Conservation (phyloP, 2,113 vertebrate species). For the Paramisgurnus dabryanus region DNA sequence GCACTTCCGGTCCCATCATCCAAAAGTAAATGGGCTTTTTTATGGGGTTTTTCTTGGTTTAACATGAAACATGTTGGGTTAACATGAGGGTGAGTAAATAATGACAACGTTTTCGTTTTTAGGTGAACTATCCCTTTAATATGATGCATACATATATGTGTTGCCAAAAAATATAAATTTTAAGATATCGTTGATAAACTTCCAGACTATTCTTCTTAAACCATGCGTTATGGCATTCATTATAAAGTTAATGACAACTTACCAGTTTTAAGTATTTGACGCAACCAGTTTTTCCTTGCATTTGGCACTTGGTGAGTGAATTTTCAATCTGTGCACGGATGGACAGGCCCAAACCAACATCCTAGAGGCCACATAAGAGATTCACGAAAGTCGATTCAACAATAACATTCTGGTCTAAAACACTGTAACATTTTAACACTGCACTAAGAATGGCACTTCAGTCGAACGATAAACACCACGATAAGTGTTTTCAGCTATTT, state of each 20-base stretch:
- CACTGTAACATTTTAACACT: constrained; percentile 58
- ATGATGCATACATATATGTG: too few relatives aligned
- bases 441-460: constrained; percentile 80
- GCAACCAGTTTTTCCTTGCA: not conserved
- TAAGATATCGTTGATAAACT: too few relatives aligned
- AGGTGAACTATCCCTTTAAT: too few relatives aligned
- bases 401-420: constrained; percentile 52
- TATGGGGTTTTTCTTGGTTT: too few relatives aligned
- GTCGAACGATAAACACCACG: constrained; percentile 67
- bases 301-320: constrained; percentile 5
- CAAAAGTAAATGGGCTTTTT: too few relatives aligned
- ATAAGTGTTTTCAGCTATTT: constrained; percentile 51
- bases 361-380: constrained; percentile 1
- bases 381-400: constrained; percentile 36
- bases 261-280: not conserved
- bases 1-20: too few relatives aligned
- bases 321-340: not conserved
- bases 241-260: not conserved
- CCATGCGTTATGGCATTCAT: not conserved
- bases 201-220: too few relatives aligned
- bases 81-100: too few relatives aligned
- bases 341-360: constrained; percentile 24
- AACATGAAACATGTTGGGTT: too few relatives aligned
- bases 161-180: too few relatives aligned
- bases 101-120: too few relatives aligned